phyloP scores from a whole-genome alignment of 2,888 invertebrate species.

The Nipponacmea schrenckii region DNA sequence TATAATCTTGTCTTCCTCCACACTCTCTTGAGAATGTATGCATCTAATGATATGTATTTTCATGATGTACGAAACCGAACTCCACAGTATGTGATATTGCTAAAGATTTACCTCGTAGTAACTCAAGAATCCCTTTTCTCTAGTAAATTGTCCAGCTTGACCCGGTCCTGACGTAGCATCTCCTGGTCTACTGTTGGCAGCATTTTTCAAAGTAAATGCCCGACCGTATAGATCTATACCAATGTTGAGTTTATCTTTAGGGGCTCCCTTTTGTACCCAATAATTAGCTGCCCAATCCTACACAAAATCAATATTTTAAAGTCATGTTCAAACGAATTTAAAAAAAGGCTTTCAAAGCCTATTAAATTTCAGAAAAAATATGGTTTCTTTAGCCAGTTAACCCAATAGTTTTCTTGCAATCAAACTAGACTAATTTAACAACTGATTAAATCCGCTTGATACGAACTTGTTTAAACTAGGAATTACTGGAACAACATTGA shows the following conservation, averaged over 20 bases:
- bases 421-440: too few relatives aligned
- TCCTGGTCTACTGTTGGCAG: conserved; percentile 39
- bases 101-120: conserved; percentile 57
- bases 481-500: too few relatives aligned
- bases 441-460: too few relatives aligned
- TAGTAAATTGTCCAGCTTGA: conserved; percentile 47
- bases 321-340: not conserved
- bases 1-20: too few relatives aligned
- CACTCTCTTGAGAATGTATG: too few relatives aligned
- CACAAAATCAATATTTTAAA: not conserved
- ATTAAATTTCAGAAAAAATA: too few relatives aligned
- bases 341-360: not conserved
- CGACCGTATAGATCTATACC: conserved; percentile 59
- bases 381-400: too few relatives aligned
- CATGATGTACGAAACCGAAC: too few relatives aligned
- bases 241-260: conserved; percentile 49
- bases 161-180: conserved; percentile 47
- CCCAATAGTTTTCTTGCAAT: too few relatives aligned
- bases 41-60: too few relatives aligned
- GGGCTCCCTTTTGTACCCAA: conserved; percentile 53
- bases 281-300: conserved; percentile 53
- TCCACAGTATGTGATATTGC: too few relatives aligned
- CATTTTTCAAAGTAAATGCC: conserved; percentile 45
- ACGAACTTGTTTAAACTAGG: too few relatives aligned
- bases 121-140: conserved; percentile 53